Base-by-base conservation (phyloP, 2,888 invertebrate genomes). In the Stegophylla sp. region DNA sequence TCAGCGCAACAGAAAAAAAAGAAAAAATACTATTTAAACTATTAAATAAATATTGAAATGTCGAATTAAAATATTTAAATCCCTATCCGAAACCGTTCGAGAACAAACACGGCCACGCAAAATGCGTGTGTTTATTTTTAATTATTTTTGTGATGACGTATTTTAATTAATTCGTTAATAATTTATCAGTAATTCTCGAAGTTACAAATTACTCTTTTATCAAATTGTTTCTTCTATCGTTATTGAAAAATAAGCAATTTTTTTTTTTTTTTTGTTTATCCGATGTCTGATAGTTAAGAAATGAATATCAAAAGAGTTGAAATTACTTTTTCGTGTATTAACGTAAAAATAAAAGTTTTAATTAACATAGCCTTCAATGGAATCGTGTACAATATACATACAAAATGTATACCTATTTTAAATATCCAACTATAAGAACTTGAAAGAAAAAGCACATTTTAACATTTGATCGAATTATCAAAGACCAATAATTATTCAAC, bases 71-170 rank as follows among this genome's bases (percentile, higher is more conserved):
- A 67, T 45, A 67, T 67, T 45, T 28, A 67, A 77, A 66, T 56
- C 43, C 56, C 28, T 17, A 43, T 28, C 59, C n/a, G 45, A 45
- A 61, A 74, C 61, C 67, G 56, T 77, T 66, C 28, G 48, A 45
- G 7, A 59, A 59, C 67, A 77, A 69, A 77, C 64, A 69, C n/a
- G n/a, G 56, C 23, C 7, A 17, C 41, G 43, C 53, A 17, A 66
- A 69, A 69, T 77, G 7, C 67, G 61, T 59, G 15, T 77, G 77
- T 77, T 77, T 77, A 77, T 77, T 77, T 77, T 67, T 77, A 77
- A 77, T 77, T 77, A 77, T 56, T 69, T 59, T 77, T 56, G 26
- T 56, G 45, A 77, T 69, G 77, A 77, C 59, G 59, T 77, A 48
- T 77, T 77, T 69, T 69, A 77, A 77, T 77, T 77, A 69, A 69